Evolutionary conservation across 2,797 vertebrate genomes (phyloP), one percentile per base, ranked within the genome.

Genomic region (Linurgus olivaceus): DNA sequence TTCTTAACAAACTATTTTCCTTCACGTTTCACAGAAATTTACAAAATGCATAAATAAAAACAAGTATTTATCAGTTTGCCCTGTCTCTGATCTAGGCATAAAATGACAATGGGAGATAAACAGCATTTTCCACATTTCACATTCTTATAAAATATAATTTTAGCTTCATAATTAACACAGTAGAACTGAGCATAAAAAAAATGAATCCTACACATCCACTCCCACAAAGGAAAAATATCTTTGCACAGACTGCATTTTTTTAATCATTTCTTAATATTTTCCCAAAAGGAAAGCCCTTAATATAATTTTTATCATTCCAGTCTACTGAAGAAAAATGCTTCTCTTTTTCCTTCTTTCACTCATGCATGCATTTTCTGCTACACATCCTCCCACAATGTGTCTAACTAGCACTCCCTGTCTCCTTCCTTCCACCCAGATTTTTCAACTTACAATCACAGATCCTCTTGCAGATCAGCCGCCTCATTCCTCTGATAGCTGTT

Each of bases 371-470:
- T 96, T 97, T 94, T 93, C 76, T 95, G 95, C 96, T 94, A 95
- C 94, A 95, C 95, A 97, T 97, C 98, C 97, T 98, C 96, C 97
- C 97, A 97, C 97, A 97, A 96, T 94, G 94, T 96, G 96, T 96
- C 96, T 97, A 95, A 95, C 88, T 90, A 97, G 97, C 97, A 98
- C 95, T 96, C 97, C 96, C 97, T 97, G 97, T 91, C 97, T 97
- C 97, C 76, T 97, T 95, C 94, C 97, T 98, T 96, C 97, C 89
- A 96, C 97, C 97, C 97, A 96, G 97, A 98, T 97, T 96, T 97
- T 98, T 98, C 97, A 98, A 99, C 99, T 99, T 98, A 99, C 99
- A 99, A 98, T 99, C 99, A 98, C 99, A 99, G 98, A 99, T 99
- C 97, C 98, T 98, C 98, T 99, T 98, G 98, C 99, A 99, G 98